These are phyloP conservation scores for Crotalus horridus DNA, from an alignment of 2,113 vertebrate species.

Conservation along the genomic window DNA sequence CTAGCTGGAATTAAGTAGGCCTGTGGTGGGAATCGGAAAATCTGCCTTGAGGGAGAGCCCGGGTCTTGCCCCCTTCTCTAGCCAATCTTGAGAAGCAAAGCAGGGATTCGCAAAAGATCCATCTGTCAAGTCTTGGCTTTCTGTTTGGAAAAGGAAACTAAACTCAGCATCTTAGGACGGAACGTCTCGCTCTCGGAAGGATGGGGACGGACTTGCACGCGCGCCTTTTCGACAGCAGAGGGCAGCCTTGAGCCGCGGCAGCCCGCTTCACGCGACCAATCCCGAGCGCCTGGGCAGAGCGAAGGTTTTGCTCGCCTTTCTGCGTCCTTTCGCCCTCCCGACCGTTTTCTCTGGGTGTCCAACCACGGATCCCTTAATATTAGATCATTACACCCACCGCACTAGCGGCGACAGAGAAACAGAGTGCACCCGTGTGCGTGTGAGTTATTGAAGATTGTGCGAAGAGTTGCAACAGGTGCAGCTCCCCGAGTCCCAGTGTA, in stretches of 20 bases:
- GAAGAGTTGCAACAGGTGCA: neutral
- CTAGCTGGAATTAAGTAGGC: neutral
- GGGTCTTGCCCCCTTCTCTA: neutral
- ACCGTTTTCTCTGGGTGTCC: neutral
- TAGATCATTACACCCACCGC: neutral
- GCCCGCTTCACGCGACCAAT: neutral
- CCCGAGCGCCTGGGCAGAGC: neutral
- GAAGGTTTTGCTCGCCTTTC: neutral
- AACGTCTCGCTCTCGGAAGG: neutral
- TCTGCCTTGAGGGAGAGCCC: neutral
- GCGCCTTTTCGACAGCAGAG: neutral
- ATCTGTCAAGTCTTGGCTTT: neutral
- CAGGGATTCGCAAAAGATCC: neutral
- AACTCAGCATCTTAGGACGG: neutral
- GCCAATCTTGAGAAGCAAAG: neutral
- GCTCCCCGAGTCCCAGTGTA: no score
- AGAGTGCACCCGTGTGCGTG: neutral
- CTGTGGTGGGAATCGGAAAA: no score
- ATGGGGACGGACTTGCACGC: neutral
- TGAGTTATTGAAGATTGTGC: neutral
- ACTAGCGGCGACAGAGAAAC: neutral
- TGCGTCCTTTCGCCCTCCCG: neutral
- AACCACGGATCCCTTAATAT: neutral
- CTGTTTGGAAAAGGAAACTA: neutral
- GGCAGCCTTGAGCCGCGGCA: neutral